Evolutionary conservation across 1,140 invertebrate genomes (phyloP).

Genomic region (Ips typographus): DNA sequence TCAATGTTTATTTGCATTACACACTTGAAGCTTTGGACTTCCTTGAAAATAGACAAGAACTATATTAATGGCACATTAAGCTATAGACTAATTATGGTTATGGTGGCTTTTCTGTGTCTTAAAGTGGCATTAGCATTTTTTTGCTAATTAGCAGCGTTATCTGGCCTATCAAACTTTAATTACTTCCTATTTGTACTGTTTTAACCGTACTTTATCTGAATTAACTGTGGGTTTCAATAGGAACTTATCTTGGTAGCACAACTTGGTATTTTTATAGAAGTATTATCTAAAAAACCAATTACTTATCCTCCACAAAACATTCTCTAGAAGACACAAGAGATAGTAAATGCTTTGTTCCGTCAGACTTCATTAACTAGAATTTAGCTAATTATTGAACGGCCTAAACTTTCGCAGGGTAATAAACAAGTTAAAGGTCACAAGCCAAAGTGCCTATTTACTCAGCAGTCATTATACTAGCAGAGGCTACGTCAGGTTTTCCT

Average conservation of each 20-base stretch:
- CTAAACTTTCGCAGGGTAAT: neutral
- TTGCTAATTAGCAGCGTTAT: neutral
- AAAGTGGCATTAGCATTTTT: neutral
- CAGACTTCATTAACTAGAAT: neutral
- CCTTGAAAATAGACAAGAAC: neutral
- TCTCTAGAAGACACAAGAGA: neutral
- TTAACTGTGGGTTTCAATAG: neutral
- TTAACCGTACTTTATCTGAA: neutral
- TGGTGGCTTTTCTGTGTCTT: neutral
- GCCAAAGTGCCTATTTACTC: slow-evolving; percentile 1
- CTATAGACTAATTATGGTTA: neutral
- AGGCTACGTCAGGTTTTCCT: neutral
- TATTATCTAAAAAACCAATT: neutral
- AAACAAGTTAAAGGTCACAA: neutral
- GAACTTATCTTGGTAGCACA: neutral
- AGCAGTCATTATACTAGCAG: neutral
- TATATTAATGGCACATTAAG: neutral
- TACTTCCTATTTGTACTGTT: neutral
- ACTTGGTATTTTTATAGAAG: neutral
- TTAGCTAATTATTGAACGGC: neutral
- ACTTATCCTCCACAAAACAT: slow-evolving; percentile 1
- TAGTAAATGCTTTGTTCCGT: neutral
- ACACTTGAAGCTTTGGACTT: neutral
- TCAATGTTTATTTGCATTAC: slow-evolving; percentile 1
- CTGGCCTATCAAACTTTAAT: neutral